Base-by-base conservation (phyloP, 2,888 invertebrate genomes). In the Catocala fraxini region DNA sequence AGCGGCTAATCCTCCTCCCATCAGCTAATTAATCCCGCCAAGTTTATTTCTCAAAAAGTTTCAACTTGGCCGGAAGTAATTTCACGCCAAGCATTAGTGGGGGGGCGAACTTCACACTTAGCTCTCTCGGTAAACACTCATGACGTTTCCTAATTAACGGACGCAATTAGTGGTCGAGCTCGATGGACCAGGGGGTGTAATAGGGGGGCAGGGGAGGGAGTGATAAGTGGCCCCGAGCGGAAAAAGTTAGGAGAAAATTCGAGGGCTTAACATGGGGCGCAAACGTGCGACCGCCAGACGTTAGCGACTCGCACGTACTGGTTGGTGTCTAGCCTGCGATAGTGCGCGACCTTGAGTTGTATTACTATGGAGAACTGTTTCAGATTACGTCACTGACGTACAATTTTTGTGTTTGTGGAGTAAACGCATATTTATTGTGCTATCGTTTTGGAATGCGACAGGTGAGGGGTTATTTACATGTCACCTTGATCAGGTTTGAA, bases 91-190 rank as follows among this genome's bases (percentile, higher is more conserved):
- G 86, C 91, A 89, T 91, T 90, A 92, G 89, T 81, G 85, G 82
- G 86, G 35, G 79, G 85, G 82, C 84, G 89, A 93, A 94, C 94
- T 94, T 93, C 93, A 93, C 94, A 94, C 94, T 93, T 93, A 93
- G 92, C 91, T 87, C 89, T 84, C 88, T 89, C 86, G 86, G 93
- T 94, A 94, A 94, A 94, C 94, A 94, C 94, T 94, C 93, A 94
- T 93, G 94, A 94, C 94, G 94, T 93, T 92, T 92, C 92, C 90
- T 94, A 94, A 94, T 94, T 94, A 94, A 93, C 93, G 93, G 91
- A 93, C 94, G 93, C 94, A 94, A 94, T 94, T 94, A 94, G 94
- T 87, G 94, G 94, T 88, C 86, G 89, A 84, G 89, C 88, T 86
- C 88, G 90, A 88, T 88, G 90, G 89, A 87, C 88, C 85, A 82